Base-by-base conservation (phyloP, 2,797 vertebrate genomes). In the Channa striata region DNA sequence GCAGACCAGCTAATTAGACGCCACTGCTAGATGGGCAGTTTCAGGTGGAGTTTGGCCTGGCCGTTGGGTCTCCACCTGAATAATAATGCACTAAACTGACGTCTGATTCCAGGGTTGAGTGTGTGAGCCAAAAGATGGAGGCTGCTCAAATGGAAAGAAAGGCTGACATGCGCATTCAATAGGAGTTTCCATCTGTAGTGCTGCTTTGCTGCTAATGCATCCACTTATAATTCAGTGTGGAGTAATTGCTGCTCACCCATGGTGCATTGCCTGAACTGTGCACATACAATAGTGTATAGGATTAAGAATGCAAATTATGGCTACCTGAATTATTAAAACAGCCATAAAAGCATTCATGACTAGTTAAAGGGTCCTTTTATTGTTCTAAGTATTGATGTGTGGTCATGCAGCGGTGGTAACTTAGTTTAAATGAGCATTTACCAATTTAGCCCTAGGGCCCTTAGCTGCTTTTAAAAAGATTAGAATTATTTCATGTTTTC, bases 281-380 rank as follows among this genome's bases (percentile, higher is more conserved):
- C 58, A 80, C 59, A 73, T 77, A 30, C 25, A 4, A 82, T 75
- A 79, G 68, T 62, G 61, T 63, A 11, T 16, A 37, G 19, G 66
- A 83, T 86, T 78, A 85, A 87, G 80, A 78, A 91, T 88, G 86
- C 69, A 8, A 43, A 43, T 16, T 43, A 89, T 82, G 51, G 72
- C 39, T 37, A 8, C 69, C 56, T 90, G 36, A 80, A 90, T 89
- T 85, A 88, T 90, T 89, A 59, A 91, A 44, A 74, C 25, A 71
- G 52, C 25, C 4, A 1, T 61, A 81, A 87, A 79, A 90, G 69
- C 61, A 86, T 86, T 77, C 54, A 90, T 82, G 57, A 51, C 39
- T 10, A n/a, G 71, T 43, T 59, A 66, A 76, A 19, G 11, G 53
- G 48, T 49, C 58, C 42, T 23, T 73, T 74, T 68, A 77, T 77